Base-by-base conservation (phyloP, 2,797 vertebrate species). In the Tadarida brasiliensis region DNA sequence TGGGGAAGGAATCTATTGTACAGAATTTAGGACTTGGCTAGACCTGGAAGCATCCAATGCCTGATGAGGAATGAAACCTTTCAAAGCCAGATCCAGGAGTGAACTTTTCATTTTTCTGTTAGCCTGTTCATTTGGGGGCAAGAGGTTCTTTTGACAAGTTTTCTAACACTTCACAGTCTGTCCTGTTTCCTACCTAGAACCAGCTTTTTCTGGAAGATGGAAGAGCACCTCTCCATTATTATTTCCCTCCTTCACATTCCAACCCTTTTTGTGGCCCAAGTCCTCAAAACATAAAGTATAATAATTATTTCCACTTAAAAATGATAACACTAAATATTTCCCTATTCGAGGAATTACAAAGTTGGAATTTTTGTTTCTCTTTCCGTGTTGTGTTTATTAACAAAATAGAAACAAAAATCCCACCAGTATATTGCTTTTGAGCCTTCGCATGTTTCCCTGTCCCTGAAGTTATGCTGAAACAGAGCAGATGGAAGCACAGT, bases 401-500 rank as follows among this genome's bases (percentile, higher is more conserved):
- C n/a, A 87, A 89, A 81, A 85, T 61, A 56, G 30, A 93, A 84
- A 49, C 2, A 17, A 61, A 74, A 68, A 80, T 94, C 5, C n/a
- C 19, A 76, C 73, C 16, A 71, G 67, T 61, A 39, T 61, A 68
- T 49, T 85, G 47, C 70, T 87, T 90, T 56, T 81, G 73, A 88
- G 57, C 35, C 71, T 61, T 49, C 71, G 35, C 65, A 20, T 88
- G n/a, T 61, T 83, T 87, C 6, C 17, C 85, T 80, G 3, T 57
- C 44, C 20, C 80, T 93, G 71, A 87, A 56, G 24, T 81, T 87
- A 76, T 14, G 22, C 16, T 84, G 87, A 93, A 87, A 84, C 77
- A 59, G 56, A 87, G 51, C 97, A 97, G 96, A 95, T n/a, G 94
- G 91, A 84, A 76, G 44, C 94, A 87, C 84, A 35, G 95, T 90